A percentile compares a stretch with the other conserved stretches of the same genome.
These are phyloP conservation scores for Caenorhabditis sinica DNA, from an alignment of 2,888 invertebrate genomes.

Conservation along the genomic window DNA sequence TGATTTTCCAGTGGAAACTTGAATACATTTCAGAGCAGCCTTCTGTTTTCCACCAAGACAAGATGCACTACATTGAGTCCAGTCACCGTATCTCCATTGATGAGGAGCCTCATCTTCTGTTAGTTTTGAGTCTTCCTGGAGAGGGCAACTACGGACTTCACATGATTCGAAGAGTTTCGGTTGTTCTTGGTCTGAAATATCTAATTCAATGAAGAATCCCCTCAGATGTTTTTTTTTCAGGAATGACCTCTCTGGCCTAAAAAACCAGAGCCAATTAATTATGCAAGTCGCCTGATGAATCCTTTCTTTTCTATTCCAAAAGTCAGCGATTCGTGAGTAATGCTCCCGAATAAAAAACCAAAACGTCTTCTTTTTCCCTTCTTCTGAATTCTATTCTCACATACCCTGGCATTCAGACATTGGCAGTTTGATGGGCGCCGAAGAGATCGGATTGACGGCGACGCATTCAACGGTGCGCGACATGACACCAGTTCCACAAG, in stretches of 20 bases:
- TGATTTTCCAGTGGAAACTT: conserved; percentile 87
- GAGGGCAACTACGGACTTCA: conserved; percentile 77
- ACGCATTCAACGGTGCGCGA: conserved; percentile 76
- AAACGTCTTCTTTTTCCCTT: not conserved
- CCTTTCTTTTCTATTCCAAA: conserved; percentile 11
- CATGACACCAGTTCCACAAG: conserved; percentile 78
- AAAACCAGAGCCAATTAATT: conserved; percentile 14
- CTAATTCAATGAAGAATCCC: not conserved
- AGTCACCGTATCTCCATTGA: conserved; percentile 81
- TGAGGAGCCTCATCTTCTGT: conserved; percentile 61
- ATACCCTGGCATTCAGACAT: conserved; percentile 82
- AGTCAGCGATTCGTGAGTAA: conserved; percentile 26
- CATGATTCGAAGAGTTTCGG: conserved; percentile 82
- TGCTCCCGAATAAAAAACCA: conserved; percentile 31
- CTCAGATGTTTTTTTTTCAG: not conserved
- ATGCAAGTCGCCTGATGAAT: conserved; percentile 26
- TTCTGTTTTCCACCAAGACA: conserved; percentile 88
- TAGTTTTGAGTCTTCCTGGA: conserved; percentile 72
- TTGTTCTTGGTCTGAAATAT: conserved; percentile 74
- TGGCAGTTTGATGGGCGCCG: conserved; percentile 79
- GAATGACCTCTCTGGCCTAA: not conserved
- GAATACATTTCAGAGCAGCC: conserved; percentile 78
- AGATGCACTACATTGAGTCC: conserved; percentile 92
- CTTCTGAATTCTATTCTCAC: conserved; percentile 21
- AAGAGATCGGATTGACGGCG: conserved; percentile 80